Evolutionary conservation across 2,797 vertebrate genomes (phyloP).

Genomic region (Centropyge bicolor): DNA sequence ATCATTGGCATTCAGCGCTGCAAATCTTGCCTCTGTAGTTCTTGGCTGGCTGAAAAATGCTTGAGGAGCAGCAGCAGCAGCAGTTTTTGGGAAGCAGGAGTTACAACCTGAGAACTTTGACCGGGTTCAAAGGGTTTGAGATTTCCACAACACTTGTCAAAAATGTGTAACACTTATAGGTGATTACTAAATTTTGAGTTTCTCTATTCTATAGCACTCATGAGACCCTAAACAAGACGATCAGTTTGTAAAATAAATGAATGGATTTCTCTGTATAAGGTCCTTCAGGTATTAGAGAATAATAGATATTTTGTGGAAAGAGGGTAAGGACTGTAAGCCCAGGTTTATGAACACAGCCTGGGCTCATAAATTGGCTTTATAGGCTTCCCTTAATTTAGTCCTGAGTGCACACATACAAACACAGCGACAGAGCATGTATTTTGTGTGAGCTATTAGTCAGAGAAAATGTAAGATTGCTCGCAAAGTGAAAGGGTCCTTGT

Average conservation of each 20-base stretch:
- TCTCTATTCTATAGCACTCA: neutral
- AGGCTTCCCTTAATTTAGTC: neutral
- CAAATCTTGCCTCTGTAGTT: neutral
- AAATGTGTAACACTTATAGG: neutral
- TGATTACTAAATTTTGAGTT: neutral
- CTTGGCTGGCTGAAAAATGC: neutral
- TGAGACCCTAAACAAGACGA: neutral
- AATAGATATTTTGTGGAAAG: neutral
- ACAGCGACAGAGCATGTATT: neutral
- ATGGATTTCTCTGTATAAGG: neutral
- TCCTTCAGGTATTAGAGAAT: neutral
- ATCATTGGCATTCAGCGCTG: neutral
- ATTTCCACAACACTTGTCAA: neutral
- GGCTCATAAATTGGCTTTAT: neutral
- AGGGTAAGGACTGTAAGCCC: neutral
- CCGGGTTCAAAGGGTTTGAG: neutral
- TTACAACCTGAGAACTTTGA: neutral
- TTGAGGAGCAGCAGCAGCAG: neutral
- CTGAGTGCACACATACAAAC: neutral
- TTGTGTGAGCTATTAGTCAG: conserved; percentile 3
- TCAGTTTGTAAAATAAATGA: neutral
- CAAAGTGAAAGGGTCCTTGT: neutral
- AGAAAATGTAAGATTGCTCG: neutral
- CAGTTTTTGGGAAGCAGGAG: neutral
- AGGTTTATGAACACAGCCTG: neutral